Percentiles rank a stretch among this genome's conserved stretches.
Conservation (phyloP, 2,797 vertebrate genomes). For the Cheirogaleus major region DNA sequence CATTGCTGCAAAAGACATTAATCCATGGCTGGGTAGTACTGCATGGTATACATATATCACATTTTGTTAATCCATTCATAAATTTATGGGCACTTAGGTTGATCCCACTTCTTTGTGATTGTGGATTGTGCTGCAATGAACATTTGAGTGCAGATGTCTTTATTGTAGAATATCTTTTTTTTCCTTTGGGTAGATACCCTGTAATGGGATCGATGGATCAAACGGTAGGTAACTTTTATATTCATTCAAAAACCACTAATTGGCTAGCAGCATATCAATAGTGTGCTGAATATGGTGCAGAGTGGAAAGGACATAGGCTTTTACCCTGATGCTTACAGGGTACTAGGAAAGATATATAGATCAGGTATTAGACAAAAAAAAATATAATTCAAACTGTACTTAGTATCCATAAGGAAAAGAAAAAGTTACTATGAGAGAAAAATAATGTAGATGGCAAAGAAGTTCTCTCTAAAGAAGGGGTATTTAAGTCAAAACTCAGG, state of each 20-base stretch:
- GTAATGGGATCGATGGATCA: background rate
- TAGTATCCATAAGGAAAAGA: background rate
- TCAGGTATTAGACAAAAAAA: background rate
- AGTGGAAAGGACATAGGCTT: background rate
- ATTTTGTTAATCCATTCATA: background rate
- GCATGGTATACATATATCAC: background rate
- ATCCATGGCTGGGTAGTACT: background rate
- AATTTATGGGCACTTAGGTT: background rate
- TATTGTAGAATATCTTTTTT: background rate
- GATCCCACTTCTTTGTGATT: background rate
- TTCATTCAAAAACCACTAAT: background rate
- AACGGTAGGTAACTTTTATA: background rate
- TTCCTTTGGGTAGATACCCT: background rate
- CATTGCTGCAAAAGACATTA: background rate
- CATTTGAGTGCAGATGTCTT: background rate
- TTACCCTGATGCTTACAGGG: background rate
- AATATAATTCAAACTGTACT: background rate
- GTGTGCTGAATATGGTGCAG: background rate
- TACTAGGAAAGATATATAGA: background rate
- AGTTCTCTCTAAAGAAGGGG: background rate
- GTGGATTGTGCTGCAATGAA: background rate
- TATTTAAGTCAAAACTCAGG: background rate
- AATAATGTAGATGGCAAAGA: background rate
- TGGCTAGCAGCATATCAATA: background rate
- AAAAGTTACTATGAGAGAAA: background rate